Base-by-base conservation (phyloP, 2,888 invertebrate genomes). In the Leptogaster cylindrica region DNA sequence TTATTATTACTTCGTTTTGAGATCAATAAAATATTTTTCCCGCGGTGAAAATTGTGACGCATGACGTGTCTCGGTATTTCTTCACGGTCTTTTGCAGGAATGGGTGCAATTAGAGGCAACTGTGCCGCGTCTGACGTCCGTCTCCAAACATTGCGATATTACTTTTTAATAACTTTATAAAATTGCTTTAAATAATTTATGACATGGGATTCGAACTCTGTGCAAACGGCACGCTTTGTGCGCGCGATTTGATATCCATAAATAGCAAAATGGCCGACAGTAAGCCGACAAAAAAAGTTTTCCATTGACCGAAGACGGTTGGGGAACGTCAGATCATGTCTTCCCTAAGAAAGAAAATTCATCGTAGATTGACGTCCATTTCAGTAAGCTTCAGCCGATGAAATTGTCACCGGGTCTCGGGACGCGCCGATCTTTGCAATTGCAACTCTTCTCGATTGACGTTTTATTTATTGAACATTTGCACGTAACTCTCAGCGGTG, bases 171-270 rank as follows among this genome's bases (percentile, higher is more conserved):
- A 68, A 68, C 65, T 68, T 68, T 68, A 68, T 68, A 68, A 68
- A 20, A 65, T 68, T 67, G 51, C 65, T 61, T 65, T 68, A 50
- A 65, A 68, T 64, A 33, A 64, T 64, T 64, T 64, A 64, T 64
- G 64, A 64, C 20, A 18, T 20, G n/a, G n/a, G 20, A 41, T 5
- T 23, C 33, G 28, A 31, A 8, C 48, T 23, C 64, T 69, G 71
- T 58, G 71, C 68, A 69, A 70, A 71, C 72, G 73, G 73, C 73
- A 73, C 73, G 72, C 73, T 71, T 70, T 73, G 71, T 73, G 71
- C 71, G 70, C 73, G 70, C 73, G 71, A 72, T 70, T 51, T 68
- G 64, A 67, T 68, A 67, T 20, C 73, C 73, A 72, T 74, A 74
- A 73, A 73, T 71, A 72, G 72, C 48, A 48, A 51, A 69, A 50